Percentiles rank a stretch among this genome's conserved stretches.
Evolutionary conservation across 2,888 invertebrate species (phyloP).

Genomic region (Margaritifera margaritifera): DNA sequence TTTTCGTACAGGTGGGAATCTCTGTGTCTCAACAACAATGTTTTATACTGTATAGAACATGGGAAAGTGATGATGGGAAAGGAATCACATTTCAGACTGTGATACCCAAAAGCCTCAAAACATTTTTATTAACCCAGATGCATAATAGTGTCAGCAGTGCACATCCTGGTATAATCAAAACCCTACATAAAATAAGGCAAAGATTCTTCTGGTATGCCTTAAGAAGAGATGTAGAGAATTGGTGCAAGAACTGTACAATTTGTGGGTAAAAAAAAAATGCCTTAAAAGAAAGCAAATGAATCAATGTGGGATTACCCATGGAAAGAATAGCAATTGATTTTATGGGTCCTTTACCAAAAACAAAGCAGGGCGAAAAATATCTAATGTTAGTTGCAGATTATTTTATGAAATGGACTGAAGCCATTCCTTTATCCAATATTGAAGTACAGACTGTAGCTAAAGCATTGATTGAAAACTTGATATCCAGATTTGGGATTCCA

Average conservation of each 20-base stretch:
- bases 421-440: constrained; percentile 24
- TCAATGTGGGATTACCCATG: constrained; percentile 15
- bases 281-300: neutral
- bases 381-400: constrained; percentile 30
- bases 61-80: neutral
- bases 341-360: constrained; percentile 22
- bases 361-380: constrained; percentile 21
- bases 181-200: neutral
- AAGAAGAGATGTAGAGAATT: constrained; percentile 2
- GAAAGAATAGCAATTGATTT: constrained; percentile 28
- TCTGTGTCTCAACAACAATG: neutral
- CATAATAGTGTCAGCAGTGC: neutral
- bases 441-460: constrained; percentile 29
- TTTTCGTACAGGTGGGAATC: neutral
- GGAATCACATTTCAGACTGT: neutral
- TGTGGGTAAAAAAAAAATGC: constrained; percentile 1
- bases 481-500: constrained; percentile 24
- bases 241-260: constrained; percentile 1
- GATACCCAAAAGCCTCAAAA: neutral
- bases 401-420: constrained; percentile 35
- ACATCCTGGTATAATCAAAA: neutral
- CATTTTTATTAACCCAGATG: neutral
- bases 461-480: constrained; percentile 19
- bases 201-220: constrained; percentile 8
- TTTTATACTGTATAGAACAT: neutral